These are phyloP conservation scores for Atta texana DNA, from an alignment of 1,140 invertebrate genomes.

Conservation along the genomic window DNA sequence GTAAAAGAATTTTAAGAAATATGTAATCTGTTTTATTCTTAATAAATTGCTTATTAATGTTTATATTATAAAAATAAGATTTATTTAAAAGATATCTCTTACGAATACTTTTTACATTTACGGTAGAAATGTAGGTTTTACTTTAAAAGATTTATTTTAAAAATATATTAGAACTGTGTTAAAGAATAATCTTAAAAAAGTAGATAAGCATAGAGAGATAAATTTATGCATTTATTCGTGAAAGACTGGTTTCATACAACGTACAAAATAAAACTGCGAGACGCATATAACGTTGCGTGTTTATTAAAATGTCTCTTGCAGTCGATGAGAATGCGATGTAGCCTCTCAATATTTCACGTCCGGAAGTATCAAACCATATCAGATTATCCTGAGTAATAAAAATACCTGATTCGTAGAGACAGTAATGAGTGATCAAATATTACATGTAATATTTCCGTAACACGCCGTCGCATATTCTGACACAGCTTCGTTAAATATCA, in stretches of 20 bases:
- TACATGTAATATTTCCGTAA: slow-evolving; percentile 67
- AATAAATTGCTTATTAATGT: no score
- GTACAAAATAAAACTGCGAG: slow-evolving; percentile 19
- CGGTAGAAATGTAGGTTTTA: neutral
- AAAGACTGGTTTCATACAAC: neutral
- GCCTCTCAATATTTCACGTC: slow-evolving; percentile 54
- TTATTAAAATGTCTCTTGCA: slow-evolving; percentile 38
- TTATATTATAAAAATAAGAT: no score
- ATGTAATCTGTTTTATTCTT: no score
- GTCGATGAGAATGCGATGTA: slow-evolving; percentile 46
- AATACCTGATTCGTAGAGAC: slow-evolving; percentile 73
- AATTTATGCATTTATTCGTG: slow-evolving; percentile 22
- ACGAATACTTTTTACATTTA: no score
- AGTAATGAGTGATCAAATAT: slow-evolving; percentile 78
- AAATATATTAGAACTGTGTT: neutral
- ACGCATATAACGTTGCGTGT: slow-evolving; percentile 21
- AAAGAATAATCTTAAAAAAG: slow-evolving; percentile 15
- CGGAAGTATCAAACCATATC: slow-evolving; percentile 40
- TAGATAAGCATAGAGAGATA: neutral
- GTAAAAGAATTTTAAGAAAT: no score
- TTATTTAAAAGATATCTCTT: no score
- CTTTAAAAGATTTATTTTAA: neutral
- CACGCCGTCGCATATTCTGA: slow-evolving; percentile 63
- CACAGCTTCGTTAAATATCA: slow-evolving; percentile 78
- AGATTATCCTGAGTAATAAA: slow-evolving; percentile 33